Evolutionary conservation across 2,113 vertebrate species (phyloP), one percentile per base, ranked within the genome.

Genomic region (Hiodon alosoides): DNA sequence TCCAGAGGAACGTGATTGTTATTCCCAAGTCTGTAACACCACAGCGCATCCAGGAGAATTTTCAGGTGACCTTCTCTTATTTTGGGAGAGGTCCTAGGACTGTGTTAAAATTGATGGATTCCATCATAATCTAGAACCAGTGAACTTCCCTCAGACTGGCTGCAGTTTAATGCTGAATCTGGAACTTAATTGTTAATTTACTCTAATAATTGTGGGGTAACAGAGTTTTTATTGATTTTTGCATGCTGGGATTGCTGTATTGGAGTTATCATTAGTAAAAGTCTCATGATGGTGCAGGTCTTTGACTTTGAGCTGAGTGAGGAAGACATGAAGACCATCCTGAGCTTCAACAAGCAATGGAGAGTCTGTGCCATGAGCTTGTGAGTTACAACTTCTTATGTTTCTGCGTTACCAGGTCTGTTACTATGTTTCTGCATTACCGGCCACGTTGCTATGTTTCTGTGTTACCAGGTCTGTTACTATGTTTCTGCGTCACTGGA

Each of bases 21-120:
- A 91, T 96, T 78, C 91, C 93, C 46, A 98, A 98, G 83, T 98
- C 96, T 0, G 76, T 87, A 55, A 95, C 90, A 0, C 92, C 93
- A 0, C 78, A 85, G 51, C 93, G 93, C 47, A 92, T 98, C 76
- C 85, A 86, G 69, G 93, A 96, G 84, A 96, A 98, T 74, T 85
- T 92, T 55, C 76, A 96, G 94, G 96, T 96, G 80, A 67, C 13
- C 3, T 8, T 62, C 6, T 46, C n/a, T 10, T 31, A 60, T 7
- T 51, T 31, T 31, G 31, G 31, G 31, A 31, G 31, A 31, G 2
- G 31, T 31, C 31, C 31, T 31, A 31, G 31, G 31, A 31, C 31
- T 31, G 2, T 31, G 31, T 31, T 31, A 31, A 31, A 31, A 31
- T 31, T 31, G 0, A 31, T 31, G 31, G 31, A 31, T 31, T 31